Evolutionary conservation across 2,113 vertebrate genomes (phyloP).

Genomic region (Vimba vimba): DNA sequence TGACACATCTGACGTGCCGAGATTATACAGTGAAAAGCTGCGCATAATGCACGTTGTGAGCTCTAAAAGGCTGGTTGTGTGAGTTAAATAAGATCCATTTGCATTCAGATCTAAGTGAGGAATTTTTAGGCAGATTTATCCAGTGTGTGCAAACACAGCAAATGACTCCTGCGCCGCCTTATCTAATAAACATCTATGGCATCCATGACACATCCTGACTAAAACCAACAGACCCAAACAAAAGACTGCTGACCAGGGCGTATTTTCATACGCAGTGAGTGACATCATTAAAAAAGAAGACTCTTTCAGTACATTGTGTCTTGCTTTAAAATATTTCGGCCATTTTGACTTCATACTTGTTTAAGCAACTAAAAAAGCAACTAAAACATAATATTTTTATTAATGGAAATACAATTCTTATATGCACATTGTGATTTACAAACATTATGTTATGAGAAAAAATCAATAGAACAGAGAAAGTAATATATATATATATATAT

Average conservation of each 20-base stretch:
- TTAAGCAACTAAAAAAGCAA: neutral
- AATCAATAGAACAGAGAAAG: no score
- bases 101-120: slow-evolving; percentile 21
- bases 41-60: neutral
- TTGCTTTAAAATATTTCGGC: neutral
- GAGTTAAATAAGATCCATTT: slow-evolving; percentile 22
- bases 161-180: neutral
- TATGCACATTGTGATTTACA: no score
- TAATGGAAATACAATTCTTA: no score
- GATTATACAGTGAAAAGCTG: slow-evolving; percentile 8
- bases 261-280: neutral
- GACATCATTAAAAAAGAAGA: neutral
- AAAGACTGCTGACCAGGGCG: slow-evolving; percentile 1
- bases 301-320: neutral
- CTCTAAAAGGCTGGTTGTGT: neutral
- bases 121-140: slow-evolving; percentile 29
- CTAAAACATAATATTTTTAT: no score
- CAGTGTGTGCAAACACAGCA: slow-evolving; percentile 7
- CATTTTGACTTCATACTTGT: neutral
- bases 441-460: no score
- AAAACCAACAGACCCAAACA: slow-evolving; percentile 14
- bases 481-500: no score
- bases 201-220: slow-evolving; percentile 30
- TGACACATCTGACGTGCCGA: slow-evolving; percentile 31
- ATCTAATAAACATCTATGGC: slow-evolving; percentile 31